phyloP scores from a whole-genome alignment of 2,797 vertebrate species.

The Amazonetta brasiliensis region DNA sequence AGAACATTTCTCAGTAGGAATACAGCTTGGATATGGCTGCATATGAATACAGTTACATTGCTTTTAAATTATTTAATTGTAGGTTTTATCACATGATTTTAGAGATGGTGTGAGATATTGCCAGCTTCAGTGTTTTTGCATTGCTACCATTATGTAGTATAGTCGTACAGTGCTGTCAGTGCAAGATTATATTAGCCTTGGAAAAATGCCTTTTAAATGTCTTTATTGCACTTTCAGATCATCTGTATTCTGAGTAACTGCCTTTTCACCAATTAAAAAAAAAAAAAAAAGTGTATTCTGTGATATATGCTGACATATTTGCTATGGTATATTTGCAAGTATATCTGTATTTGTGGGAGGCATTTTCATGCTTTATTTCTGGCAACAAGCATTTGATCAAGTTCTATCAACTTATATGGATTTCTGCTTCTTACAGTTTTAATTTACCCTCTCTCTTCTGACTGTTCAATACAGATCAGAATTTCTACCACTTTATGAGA shows the following conservation, averaged over 20 bases:
- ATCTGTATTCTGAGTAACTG: neutral
- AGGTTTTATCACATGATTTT: neutral
- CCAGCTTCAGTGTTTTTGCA: neutral
- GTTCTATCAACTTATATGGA: neutral
- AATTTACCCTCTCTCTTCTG: neutral
- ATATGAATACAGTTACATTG: neutral
- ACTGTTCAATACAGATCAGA: neutral
- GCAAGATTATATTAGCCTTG: neutral
- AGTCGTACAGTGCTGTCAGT: neutral
- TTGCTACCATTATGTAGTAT: neutral
- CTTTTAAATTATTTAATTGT: neutral
- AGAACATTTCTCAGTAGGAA: neutral
- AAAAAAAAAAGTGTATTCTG: neutral
- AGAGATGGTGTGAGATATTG: neutral
- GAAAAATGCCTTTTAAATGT: constrained; percentile 14
- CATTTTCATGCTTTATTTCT: neutral
- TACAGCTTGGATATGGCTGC: neutral
- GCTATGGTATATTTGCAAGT: neutral
- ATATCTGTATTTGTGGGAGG: neutral
- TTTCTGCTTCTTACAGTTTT: constrained; percentile 23
- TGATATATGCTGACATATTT: neutral
- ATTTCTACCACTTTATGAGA: neutral
- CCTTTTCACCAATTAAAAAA: neutral
- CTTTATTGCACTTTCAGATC: neutral
- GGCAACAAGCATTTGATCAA: constrained; percentile 13